phyloP scores from a whole-genome alignment of 2,113 vertebrate genomes.

The Mionectes macconnelli region DNA sequence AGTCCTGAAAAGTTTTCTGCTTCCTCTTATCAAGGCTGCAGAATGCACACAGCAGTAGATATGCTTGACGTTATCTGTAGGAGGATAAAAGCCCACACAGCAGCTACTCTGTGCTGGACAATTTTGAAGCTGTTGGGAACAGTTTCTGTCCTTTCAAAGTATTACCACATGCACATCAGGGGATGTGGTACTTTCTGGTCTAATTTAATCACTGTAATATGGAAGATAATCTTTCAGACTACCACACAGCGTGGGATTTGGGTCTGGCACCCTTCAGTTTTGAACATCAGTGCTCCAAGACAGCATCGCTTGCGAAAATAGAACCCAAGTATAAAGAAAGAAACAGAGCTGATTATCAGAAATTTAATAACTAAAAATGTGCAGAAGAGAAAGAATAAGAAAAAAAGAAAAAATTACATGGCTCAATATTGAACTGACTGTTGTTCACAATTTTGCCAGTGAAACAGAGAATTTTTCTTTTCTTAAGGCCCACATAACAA shows the following conservation, averaged over 20 bases:
- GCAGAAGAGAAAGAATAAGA: not conserved
- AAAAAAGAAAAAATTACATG: not conserved
- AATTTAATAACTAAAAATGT: not conserved
- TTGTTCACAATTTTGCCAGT: not conserved
- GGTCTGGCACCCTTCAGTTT: constrained; percentile 29
- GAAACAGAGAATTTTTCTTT: not conserved
- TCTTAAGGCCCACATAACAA: not conserved
- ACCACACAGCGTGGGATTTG: not conserved
- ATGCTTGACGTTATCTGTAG: constrained; percentile 20
- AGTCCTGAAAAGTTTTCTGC: constrained; percentile 41
- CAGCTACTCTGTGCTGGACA: constrained; percentile 29
- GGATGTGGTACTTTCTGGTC: constrained; percentile 29
- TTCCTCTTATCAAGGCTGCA: constrained; percentile 40
- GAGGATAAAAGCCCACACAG: constrained; percentile 45
- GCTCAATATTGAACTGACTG: not conserved
- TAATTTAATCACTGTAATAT: constrained; percentile 52
- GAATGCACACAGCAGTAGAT: constrained; percentile 44
- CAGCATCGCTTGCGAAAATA: not conserved
- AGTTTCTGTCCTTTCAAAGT: constrained; percentile 54
- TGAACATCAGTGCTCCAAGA: constrained; percentile 18
- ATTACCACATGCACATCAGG: constrained; percentile 22
- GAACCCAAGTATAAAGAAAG: not conserved
- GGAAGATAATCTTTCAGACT: constrained; percentile 52
- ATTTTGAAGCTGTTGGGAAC: constrained; percentile 42
- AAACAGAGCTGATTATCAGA: not conserved